These are phyloP conservation scores for Bombus confusus DNA, from an alignment of 1,140 invertebrate species.

Conservation along the genomic window DNA sequence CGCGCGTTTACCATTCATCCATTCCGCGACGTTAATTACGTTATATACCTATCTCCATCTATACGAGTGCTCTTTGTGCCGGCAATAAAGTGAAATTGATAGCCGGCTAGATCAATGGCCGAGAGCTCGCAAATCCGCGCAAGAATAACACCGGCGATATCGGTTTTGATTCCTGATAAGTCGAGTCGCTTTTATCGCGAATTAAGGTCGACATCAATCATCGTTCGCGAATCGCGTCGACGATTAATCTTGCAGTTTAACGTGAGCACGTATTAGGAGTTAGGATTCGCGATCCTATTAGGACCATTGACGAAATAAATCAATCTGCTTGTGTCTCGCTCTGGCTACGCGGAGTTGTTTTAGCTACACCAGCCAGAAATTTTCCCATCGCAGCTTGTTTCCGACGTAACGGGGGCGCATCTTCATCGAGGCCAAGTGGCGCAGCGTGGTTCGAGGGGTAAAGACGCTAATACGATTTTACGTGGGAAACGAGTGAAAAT, in stretches of 20 bases:
- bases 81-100: slow-evolving; percentile 52
- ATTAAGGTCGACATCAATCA: slow-evolving; percentile 51
- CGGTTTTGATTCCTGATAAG: slow-evolving; percentile 30
- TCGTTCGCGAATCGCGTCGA: slow-evolving; percentile 8
- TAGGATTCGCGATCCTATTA: neutral
- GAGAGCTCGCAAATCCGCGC: neutral
- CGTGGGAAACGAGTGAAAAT: slow-evolving; percentile 50
- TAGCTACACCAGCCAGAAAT: slow-evolving; percentile 1
- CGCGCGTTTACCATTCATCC: neutral
- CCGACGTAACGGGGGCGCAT: neutral
- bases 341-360: neutral
- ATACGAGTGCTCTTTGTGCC: neutral
- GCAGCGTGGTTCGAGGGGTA: neutral
- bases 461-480: slow-evolving; percentile 55
- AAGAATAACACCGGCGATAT: neutral
- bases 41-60: neutral
- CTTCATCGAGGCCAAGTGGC: neutral
- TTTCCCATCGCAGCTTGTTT: neutral
- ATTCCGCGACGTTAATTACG: slow-evolving; percentile 21
- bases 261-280: neutral
- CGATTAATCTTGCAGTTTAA: slow-evolving; percentile 25
- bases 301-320: slow-evolving; percentile 4
- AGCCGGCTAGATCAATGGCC: neutral
- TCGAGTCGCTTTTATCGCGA: slow-evolving; percentile 18
- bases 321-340: neutral